A percentile compares a stretch with the other conserved stretches of the same genome.
phyloP scores from a whole-genome alignment of 2,888 invertebrate species.

The Petrolisthes cinctipes region DNA sequence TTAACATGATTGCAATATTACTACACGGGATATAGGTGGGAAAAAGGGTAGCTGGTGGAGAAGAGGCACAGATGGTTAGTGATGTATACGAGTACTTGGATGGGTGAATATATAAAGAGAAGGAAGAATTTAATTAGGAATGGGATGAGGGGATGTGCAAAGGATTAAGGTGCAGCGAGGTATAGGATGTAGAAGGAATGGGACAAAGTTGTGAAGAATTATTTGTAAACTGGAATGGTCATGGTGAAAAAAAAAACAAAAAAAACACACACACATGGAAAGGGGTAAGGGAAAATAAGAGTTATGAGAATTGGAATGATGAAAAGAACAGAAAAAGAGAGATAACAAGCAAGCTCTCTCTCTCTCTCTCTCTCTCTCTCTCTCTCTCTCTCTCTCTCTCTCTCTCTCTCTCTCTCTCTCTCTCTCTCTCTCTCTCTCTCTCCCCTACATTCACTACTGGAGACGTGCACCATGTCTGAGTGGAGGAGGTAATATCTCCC shows the following conservation, averaged over 20 bases:
- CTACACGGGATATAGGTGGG: too few species aligned
- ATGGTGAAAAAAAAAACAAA: too few species aligned
- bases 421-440: conserved; percentile 17
- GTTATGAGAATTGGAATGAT: too few species aligned
- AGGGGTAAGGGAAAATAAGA: background rate
- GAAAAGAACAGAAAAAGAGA: background rate
- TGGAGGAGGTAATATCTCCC: too few species aligned
- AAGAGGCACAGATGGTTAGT: too few species aligned
- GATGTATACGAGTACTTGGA: background rate
- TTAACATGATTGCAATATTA: too few species aligned
- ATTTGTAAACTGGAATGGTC: too few species aligned
- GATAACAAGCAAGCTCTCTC: background rate
- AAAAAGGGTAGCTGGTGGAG: too few species aligned
- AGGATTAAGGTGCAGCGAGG: too few species aligned
- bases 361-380: background rate
- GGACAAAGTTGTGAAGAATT: too few species aligned
- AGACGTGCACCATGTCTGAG: too few species aligned
- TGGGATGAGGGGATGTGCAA: conserved; percentile 1
- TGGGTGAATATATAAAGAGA: background rate
- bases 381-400: conserved; percentile 25
- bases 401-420: conserved; percentile 21
- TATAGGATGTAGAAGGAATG: too few species aligned
- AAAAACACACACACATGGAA: background rate
- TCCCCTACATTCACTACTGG: background rate
- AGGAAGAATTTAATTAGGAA: conserved; percentile 23